Percentiles rank a stretch among this genome's conserved stretches.
Conservation (phyloP, 2,113 vertebrate genomes). For the Alosa alosa region DNA sequence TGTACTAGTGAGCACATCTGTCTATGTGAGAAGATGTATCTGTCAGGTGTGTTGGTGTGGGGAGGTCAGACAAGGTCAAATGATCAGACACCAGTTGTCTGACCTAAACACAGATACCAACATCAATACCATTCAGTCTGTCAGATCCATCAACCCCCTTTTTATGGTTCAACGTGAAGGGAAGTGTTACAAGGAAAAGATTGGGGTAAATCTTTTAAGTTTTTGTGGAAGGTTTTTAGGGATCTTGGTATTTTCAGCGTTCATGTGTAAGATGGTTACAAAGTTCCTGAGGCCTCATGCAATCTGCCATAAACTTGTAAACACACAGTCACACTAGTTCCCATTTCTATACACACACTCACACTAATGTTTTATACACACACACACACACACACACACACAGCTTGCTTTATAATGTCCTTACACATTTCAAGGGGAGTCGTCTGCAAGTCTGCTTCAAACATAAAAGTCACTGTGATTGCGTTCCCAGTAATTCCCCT, state of each 20-base stretch:
- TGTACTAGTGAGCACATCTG: constrained; percentile 22
- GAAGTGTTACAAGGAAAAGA: neutral
- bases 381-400: constrained; percentile 21
- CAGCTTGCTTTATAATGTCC: neutral
- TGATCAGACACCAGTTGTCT: neutral
- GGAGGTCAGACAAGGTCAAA: neutral
- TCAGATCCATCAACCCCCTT: neutral
- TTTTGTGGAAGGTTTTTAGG: neutral
- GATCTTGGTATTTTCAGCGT: neutral
- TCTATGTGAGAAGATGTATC: constrained; percentile 14
- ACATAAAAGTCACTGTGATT: neutral
- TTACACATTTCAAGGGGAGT: neutral
- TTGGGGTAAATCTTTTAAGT: neutral
- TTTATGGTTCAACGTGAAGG: neutral
- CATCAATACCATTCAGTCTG: neutral
- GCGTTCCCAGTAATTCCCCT: neutral
- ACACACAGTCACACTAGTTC: neutral
- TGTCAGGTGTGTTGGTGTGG: neutral
- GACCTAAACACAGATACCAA: neutral
- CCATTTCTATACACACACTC: neutral
- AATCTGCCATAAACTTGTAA: neutral
- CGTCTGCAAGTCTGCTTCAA: neutral
- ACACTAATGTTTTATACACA: neutral
- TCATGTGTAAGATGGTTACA: no score
- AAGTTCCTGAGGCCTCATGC: no score